These are phyloP conservation scores for Lomographa bimaculata DNA, from an alignment of 2,888 invertebrate species.

Conservation along the genomic window DNA sequence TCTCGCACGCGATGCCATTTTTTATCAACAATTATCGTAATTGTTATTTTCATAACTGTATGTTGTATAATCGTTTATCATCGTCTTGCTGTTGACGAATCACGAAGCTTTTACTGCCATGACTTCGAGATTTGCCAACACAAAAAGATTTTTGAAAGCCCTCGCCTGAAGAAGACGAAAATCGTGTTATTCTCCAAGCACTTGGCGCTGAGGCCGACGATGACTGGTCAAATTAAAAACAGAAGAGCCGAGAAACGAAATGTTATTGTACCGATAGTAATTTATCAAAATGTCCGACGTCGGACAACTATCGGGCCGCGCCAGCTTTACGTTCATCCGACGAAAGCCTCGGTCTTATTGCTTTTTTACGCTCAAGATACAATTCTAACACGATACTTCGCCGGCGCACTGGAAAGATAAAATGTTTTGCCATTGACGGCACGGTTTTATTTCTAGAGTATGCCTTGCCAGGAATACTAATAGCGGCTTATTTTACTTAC, in stretches of 20 bases:
- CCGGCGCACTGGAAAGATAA: constrained; percentile 46
- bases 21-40: constrained; percentile 7
- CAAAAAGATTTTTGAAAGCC: constrained; percentile 45
- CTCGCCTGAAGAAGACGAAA: constrained; percentile 46
- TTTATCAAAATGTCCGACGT: constrained; percentile 73
- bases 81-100: constrained; percentile 1
- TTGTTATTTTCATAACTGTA: constrained; percentile 7
- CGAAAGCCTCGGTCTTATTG: constrained; percentile 54
- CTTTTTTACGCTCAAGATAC: constrained; percentile 57
- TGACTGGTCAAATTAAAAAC: constrained; percentile 70
- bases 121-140: constrained; percentile 16
- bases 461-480: constrained; percentile 50
- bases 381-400: constrained; percentile 56
- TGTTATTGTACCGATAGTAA: constrained; percentile 71
- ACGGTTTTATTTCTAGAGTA: constrained; percentile 45
- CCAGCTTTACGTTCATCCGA: constrained; percentile 52
- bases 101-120: constrained; percentile 4
- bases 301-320: constrained; percentile 43
- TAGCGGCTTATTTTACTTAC: constrained; percentile 40
- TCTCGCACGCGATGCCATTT: constrained; percentile 38
- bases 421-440: constrained; percentile 54
- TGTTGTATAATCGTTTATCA: background rate
- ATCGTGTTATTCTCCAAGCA: constrained; percentile 54
- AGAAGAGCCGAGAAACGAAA: constrained; percentile 54
- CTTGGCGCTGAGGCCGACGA: constrained; percentile 47